Evolutionary conservation across 2,113 vertebrate species (phyloP).

Genomic region (Rhineura floridana): DNA sequence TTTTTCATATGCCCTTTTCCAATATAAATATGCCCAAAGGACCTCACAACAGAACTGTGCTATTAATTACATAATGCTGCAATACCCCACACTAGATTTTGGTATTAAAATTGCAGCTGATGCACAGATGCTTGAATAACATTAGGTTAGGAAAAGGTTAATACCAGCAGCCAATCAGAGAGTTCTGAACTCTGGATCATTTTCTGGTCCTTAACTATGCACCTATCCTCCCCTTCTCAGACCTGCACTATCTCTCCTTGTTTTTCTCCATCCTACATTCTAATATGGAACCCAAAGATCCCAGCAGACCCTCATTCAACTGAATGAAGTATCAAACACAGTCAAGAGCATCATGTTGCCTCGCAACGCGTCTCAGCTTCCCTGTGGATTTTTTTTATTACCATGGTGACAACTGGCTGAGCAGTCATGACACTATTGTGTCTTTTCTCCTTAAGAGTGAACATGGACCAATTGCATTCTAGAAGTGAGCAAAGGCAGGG

Average conservation of each 20-base stretch:
- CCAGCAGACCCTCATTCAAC: background rate
- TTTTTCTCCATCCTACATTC: background rate
- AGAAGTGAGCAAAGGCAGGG: fast-evolving
- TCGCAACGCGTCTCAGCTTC: conserved; percentile 53
- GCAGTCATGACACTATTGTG: conserved; percentile 7
- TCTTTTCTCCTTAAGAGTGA: background rate
- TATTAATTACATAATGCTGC: background rate
- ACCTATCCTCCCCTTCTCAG: background rate
- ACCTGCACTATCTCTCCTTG: background rate
- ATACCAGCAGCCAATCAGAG: background rate
- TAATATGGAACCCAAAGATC: background rate
- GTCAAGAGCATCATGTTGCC: conserved; percentile 49
- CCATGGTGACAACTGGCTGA: conserved; percentile 50
- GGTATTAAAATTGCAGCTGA: background rate
- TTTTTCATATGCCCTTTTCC: too few species aligned
- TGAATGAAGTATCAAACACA: conserved; percentile 27
- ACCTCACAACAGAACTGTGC: too few species aligned
- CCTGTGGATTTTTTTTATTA: conserved; percentile 50
- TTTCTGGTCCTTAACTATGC: background rate
- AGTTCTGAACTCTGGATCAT: background rate
- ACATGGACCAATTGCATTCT: background rate
- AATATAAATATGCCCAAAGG: too few species aligned
- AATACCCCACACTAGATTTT: background rate
- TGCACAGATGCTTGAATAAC: background rate
- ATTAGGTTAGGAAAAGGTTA: too few species aligned